Percentiles rank a stretch among this genome's conserved stretches.
Conservation (phyloP, 2,113 vertebrate species). For the Chiloscyllium plagiosum region DNA sequence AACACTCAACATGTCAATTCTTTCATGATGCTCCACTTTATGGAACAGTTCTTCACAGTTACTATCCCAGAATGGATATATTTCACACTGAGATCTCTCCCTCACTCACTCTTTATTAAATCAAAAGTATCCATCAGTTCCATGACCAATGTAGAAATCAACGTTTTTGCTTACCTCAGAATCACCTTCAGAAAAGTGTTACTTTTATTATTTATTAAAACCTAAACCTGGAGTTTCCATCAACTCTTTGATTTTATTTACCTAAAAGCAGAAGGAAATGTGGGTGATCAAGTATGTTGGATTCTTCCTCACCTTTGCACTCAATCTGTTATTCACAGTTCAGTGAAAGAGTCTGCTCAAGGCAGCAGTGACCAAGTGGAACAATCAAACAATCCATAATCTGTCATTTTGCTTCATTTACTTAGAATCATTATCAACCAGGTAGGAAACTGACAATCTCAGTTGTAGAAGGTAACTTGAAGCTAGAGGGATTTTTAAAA, state of each 20-base stretch:
- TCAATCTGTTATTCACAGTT: not conserved
- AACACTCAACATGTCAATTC: not conserved
- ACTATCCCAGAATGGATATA: not conserved
- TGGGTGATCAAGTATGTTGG: not conserved
- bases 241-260: not conserved
- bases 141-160: not conserved
- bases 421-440: not conserved
- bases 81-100: not conserved
- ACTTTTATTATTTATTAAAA: not conserved
- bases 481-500: not conserved
- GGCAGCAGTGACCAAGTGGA: not conserved
- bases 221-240: not conserved
- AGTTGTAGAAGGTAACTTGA: not conserved
- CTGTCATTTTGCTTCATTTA: not conserved
- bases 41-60: not conserved
- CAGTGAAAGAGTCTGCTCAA: not conserved
- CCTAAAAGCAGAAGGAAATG: not conserved
- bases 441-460: not conserved
- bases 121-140: not conserved
- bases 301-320: not conserved
- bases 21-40: not conserved
- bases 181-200: not conserved
- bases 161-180: not conserved
- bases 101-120: not conserved
- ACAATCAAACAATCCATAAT: not conserved